Percentiles rank a stretch among this genome's conserved stretches.
These are phyloP conservation scores for Mola mola DNA, from an alignment of 2,113 vertebrate genomes.

Conservation along the genomic window DNA sequence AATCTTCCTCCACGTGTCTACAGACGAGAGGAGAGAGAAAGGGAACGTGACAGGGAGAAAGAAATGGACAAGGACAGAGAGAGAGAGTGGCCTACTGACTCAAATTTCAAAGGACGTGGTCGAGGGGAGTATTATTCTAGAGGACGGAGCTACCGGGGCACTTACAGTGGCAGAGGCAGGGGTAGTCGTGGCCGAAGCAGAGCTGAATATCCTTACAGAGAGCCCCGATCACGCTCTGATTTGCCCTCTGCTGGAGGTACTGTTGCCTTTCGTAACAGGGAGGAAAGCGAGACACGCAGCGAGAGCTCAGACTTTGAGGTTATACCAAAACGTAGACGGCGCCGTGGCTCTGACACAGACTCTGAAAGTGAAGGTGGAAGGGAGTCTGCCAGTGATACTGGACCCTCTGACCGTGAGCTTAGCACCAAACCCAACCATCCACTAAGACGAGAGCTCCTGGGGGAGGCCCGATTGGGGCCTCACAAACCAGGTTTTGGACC, in stretches of 20 bases:
- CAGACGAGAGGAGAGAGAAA: conserved; percentile 91
- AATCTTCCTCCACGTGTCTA: conserved; percentile 88
- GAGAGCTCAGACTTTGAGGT: conserved; percentile 98
- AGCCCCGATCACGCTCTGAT: conserved; percentile 88
- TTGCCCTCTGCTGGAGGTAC: conserved; percentile 73
- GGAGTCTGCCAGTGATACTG: conserved; percentile 95
- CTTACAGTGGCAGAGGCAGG: conserved; percentile 89
- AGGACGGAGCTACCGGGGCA: conserved; percentile 94
- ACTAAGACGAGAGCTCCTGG: conserved; percentile 73
- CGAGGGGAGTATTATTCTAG: conserved; percentile 97
- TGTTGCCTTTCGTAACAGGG: conserved; percentile 85
- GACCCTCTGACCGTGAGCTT: conserved; percentile 92
- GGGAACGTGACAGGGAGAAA: conserved; percentile 87
- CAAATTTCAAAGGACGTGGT: conserved; percentile 90
- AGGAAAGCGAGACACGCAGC: conserved; percentile 97
- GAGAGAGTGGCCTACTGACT: conserved; percentile 90
- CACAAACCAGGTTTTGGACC: conserved; percentile 74
- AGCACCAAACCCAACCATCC: conserved; percentile 87
- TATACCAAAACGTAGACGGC: conserved; percentile 91
- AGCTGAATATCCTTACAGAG: conserved; percentile 90
- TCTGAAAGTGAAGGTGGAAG: conserved; percentile 95
- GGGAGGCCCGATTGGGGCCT: conserved; percentile 61
- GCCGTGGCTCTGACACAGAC: conserved; percentile 94
- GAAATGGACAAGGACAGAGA: conserved; percentile 86
- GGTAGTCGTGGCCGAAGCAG: conserved; percentile 90